Conservation (phyloP, 2,888 invertebrate genomes). For the Agrochola litura region DNA sequence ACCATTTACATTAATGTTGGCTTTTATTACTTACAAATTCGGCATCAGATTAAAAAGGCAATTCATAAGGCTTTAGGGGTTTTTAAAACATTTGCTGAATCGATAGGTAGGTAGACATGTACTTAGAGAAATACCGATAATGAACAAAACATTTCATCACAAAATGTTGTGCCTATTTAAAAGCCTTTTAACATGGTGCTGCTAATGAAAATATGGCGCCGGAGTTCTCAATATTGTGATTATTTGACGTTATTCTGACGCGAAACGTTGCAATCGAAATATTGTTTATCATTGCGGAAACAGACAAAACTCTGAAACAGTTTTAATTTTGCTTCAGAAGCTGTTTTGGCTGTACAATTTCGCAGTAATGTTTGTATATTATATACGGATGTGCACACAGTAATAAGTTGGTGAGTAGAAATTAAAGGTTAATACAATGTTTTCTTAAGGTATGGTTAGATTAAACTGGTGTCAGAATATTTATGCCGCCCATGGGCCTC, state of each 20-base stretch:
- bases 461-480: too few species aligned
- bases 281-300: constrained; percentile 70
- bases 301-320: constrained; percentile 69
- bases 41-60: constrained; percentile 54
- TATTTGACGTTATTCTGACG: constrained; percentile 63
- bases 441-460: too few species aligned
- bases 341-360: constrained; percentile 61
- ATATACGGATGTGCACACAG: background rate
- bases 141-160: constrained; percentile 46
- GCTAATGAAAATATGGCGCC: constrained; percentile 59
- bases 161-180: constrained; percentile 41
- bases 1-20: constrained; percentile 49
- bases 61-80: constrained; percentile 43
- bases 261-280: constrained; percentile 66
- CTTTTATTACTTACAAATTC: constrained; percentile 55
- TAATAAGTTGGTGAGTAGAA: constrained; percentile 15
- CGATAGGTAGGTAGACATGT: constrained; percentile 9
- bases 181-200: constrained; percentile 54
- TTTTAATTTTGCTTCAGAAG: constrained; percentile 74
- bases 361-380: constrained; percentile 26
- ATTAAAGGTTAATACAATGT: background rate
- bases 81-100: constrained; percentile 41
- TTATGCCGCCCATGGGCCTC: too few species aligned
- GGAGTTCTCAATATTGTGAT: constrained; percentile 62
- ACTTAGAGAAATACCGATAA: constrained; percentile 28